Evolutionary conservation across 2,113 vertebrate species (phyloP), one percentile per base, ranked within the genome.

Genomic region (Sus scrofa): DNA sequence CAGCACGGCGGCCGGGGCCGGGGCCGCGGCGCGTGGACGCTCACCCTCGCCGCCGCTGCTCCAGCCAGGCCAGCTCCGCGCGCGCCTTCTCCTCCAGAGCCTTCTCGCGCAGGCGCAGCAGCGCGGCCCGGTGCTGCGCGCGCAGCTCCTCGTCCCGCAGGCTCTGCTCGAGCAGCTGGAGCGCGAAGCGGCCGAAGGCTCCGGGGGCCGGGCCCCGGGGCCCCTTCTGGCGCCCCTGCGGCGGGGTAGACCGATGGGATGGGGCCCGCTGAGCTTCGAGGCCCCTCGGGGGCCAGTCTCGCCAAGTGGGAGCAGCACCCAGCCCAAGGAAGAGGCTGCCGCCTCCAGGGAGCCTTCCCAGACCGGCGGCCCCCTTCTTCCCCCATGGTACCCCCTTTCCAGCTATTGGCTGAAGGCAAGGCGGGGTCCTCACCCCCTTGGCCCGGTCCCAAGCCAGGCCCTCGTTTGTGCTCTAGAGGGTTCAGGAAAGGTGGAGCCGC

Each of bases 121-220:
- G 98, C 32, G 97, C 95, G 0, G 95, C 86, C 85, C 98, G 98
- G 63, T 98, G 98, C 10, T 54, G 82, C 4, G 96, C 97, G 6
- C 94, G 83, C 32, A 98, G 97, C 89, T 98, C 98, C 52, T 99
- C 98, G 63, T 97, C 98, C 37, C 95, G 93, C 92, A 98, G 93
- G 7, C 86, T 98, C 97, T 98, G 98, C 83, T 98, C 96, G 0
- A 32, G 93, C 98, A 98, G 89, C 2, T 95, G 98, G 84, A 98
- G 18, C 2, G 92, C 96, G 67, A 98, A 92, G 1, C 0, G 2
- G 67, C 9, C 2, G 10, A 97, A 96, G 20, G 79, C 39, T 22
- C 95, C 5, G 15, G 94, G 78, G 5, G 96, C 11, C 0, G 95
- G 5, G 4, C 52, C n/a, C 58, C 2, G 3, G 10, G 78, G 50